Conservation (phyloP, 2,797 vertebrate species). For the Pseudocheirus occidentalis region DNA sequence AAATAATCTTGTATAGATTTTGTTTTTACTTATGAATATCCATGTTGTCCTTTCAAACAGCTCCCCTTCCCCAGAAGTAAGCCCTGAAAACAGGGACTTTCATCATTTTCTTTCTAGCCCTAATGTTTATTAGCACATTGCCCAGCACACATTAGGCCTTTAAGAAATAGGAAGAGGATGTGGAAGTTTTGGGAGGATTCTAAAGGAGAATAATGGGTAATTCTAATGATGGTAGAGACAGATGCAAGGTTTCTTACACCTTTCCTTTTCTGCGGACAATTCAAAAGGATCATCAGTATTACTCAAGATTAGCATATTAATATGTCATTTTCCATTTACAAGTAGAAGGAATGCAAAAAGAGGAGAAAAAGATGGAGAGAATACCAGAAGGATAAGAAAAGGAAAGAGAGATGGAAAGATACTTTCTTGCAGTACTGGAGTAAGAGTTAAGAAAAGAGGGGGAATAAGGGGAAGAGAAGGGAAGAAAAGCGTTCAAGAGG, state of each 20-base stretch:
- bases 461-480: background rate
- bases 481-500: background rate
- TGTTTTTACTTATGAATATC: background rate
- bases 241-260: background rate
- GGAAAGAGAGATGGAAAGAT: background rate
- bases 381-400: background rate
- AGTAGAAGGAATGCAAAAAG: background rate
- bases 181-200: background rate
- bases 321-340: background rate
- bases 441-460: background rate
- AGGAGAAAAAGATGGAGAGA: background rate
- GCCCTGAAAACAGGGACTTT: background rate
- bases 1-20: background rate
- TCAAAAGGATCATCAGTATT: background rate
- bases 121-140: background rate
- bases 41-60: background rate
- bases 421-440: background rate
- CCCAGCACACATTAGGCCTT: background rate
- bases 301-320: background rate
- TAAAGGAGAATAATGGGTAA: background rate
- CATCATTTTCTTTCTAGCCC: background rate
- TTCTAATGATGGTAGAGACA: constrained; percentile 31
- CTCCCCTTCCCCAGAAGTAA: background rate
- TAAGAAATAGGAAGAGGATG: background rate
- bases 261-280: background rate